Evolutionary conservation across 30 jellyfish, hydroid and myxozoan genomes (phyloP).

Genomic region (Rhopilema esculentum): DNA sequence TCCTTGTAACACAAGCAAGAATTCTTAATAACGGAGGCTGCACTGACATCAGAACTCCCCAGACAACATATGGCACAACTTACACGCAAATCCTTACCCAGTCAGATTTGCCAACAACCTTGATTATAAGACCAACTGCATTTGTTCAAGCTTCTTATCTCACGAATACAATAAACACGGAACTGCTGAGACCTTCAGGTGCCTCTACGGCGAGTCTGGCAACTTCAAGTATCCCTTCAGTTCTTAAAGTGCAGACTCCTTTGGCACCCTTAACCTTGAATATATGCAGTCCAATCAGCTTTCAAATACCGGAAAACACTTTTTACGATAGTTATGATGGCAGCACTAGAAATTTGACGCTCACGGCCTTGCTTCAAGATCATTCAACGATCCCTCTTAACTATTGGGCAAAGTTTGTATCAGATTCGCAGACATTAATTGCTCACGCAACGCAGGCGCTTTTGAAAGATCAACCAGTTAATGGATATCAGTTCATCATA

Average conservation of each 20-base stretch:
- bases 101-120: neutral
- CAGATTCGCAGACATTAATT: conserved; percentile 26
- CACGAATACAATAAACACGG: conserved; percentile 3
- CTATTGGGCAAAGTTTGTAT: conserved; percentile 61
- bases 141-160: neutral
- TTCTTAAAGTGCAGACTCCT: conserved; percentile 7
- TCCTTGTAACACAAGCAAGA: conserved; percentile 30
- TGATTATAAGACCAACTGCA: conserved; percentile 2
- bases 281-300: conserved; percentile 46
- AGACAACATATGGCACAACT: neutral
- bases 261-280: conserved; percentile 33
- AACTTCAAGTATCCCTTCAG: neutral
- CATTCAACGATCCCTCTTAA: conserved; percentile 8
- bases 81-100: neutral
- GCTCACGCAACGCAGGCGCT: conserved; percentile 69
- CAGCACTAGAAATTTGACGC: conserved; percentile 48
- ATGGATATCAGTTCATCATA: conserved; percentile 56
- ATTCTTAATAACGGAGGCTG: neutral
- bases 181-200: conserved; percentile 7
- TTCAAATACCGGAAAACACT: conserved; percentile 64
- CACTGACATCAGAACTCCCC: neutral
- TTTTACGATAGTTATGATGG: conserved; percentile 84
- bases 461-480: conserved; percentile 30
- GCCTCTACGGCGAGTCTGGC: conserved; percentile 1
- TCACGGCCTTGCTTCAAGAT: conserved; percentile 27